Percentiles rank a stretch among this genome's conserved stretches.
Conservation (phyloP, 1,140 invertebrate species). For the Dolichoris vasculosae region DNA sequence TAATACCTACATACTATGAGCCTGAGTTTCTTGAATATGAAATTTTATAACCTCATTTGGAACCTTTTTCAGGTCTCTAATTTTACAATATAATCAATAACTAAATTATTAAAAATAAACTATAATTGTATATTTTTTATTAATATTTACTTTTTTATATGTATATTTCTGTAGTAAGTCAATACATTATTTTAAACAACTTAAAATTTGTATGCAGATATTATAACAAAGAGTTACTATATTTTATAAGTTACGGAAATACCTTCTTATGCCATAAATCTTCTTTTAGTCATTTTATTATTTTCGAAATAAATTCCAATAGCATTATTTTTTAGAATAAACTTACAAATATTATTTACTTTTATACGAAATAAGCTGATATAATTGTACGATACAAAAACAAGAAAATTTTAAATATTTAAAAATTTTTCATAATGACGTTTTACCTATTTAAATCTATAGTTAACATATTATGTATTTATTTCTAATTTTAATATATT, state of each 20-base stretch:
- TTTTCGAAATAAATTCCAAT: slow-evolving; percentile 6
- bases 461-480: too few species aligned
- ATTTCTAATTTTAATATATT: too few species aligned
- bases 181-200: not conserved
- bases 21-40: not conserved
- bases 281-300: not conserved
- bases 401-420: too few species aligned
- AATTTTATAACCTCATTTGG: not conserved
- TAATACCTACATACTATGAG: not conserved
- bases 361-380: not conserved
- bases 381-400: too few species aligned
- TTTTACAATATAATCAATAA: not conserved
- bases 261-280: not conserved
- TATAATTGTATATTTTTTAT: not conserved
- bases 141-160: not conserved
- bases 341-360: not conserved
- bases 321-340: not conserved
- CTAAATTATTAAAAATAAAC: not conserved
- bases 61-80: not conserved
- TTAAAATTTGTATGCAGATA: not conserved
- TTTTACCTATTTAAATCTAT: too few species aligned
- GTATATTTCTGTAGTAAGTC: not conserved
- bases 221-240: not conserved
- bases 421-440: too few species aligned
- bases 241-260: not conserved